These are phyloP conservation scores for Tetramorium alpestre DNA, from an alignment of 1,140 invertebrate genomes.

Conservation along the genomic window DNA sequence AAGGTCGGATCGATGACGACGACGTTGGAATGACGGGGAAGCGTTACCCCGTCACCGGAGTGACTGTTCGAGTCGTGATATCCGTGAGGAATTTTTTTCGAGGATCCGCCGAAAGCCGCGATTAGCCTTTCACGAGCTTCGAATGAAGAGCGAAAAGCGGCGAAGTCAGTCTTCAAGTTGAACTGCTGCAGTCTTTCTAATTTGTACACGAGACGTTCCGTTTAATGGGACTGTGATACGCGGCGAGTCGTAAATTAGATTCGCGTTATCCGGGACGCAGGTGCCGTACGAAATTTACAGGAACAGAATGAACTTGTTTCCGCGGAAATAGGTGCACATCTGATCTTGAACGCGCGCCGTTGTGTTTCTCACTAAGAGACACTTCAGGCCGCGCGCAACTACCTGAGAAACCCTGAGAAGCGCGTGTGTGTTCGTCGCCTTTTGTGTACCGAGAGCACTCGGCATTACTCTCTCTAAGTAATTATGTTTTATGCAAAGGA, in stretches of 20 bases:
- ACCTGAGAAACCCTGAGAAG: neutral
- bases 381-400: slow-evolving; percentile 16
- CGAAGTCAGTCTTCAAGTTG: neutral
- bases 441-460: slow-evolving; percentile 42
- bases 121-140: neutral
- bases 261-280: neutral
- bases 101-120: neutral
- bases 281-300: slow-evolving; percentile 26
- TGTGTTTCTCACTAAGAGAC: slow-evolving; percentile 34
- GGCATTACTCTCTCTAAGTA: slow-evolving; percentile 37
- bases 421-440: slow-evolving; percentile 32
- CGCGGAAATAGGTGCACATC: slow-evolving; percentile 33
- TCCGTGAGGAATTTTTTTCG: slow-evolving; percentile 9
- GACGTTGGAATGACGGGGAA: slow-evolving; percentile 29
- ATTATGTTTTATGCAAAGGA: slow-evolving; percentile 60
- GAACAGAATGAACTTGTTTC: slow-evolving; percentile 23
- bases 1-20: slow-evolving; percentile 58
- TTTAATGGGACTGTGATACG: neutral
- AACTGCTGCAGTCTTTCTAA: neutral
- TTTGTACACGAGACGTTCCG: neutral
- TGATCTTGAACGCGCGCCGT: slow-evolving; percentile 26
- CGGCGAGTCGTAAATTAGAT: slow-evolving; percentile 13
- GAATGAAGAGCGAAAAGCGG: neutral
- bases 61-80: neutral
- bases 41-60: slow-evolving; percentile 23